Base-by-base conservation (phyloP, 1,140 invertebrate species). In the Saccostrea echinata region DNA sequence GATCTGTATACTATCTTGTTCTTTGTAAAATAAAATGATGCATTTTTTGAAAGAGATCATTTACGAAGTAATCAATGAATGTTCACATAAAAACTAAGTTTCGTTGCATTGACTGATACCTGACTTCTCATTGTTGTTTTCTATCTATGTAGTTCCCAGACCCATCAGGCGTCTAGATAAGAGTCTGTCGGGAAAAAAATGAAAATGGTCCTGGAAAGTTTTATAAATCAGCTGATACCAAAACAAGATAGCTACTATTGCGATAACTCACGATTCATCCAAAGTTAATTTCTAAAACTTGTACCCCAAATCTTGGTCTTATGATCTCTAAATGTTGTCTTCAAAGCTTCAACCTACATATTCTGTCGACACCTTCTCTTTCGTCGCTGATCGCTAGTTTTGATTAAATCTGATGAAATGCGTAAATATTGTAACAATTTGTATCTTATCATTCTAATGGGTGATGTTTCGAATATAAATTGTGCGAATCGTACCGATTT, bases 341-440 rank as follows among this genome's bases (percentile, higher is more conserved):
- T 76, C 68, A 76, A 76, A 76, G 68, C 68, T 16, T 24, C 11
- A 27, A 76, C 68, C 27, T 76, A 76, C 68, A 11, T 76, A 76
- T 30, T 30, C 27, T 33, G 68, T 76, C 68, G 68, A 30, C 68
- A 30, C 27, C 27, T 76, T 76, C 27, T 11, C 68, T 76, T 76
- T 76, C 68, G 68, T 76, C 68, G 27, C 68, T 30, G 68, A 76
- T 76, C 68, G 68, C 16, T 27, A 33, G 68, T 76, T 76, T 76
- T 76, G 68, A 76, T 76, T 76, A 30, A 30, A 76, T 76, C 27
- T 76, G 68, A 76, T 76, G 68, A 76, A 76, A 76, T 76, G 68
- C 68, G 68, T 76, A 33, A 76, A 76, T 76, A 33, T 76, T 76
- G 68, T 76, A 76, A 76, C 68, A 76, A 76, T 76, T 76, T 76